Conservation (phyloP, 2,113 vertebrate species). For the Megaleporinus macrocephalus region DNA sequence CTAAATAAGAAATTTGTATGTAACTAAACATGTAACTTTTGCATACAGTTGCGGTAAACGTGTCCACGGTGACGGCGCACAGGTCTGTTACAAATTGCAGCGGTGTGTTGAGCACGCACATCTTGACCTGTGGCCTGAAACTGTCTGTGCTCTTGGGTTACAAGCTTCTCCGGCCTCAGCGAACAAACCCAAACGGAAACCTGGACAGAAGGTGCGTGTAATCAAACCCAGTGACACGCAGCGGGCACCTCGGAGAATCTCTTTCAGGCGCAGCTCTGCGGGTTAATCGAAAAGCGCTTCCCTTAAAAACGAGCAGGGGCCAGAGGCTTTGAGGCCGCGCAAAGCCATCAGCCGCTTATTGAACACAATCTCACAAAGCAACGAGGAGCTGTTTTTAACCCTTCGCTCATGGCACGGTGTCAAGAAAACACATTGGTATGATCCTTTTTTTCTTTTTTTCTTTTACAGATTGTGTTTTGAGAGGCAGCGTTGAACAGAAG, state of each 20-base stretch:
- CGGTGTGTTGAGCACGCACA: background rate
- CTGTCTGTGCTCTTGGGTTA: constrained; percentile 18
- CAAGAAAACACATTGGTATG: background rate
- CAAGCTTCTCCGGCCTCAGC: constrained; percentile 18
- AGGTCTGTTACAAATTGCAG: too few species aligned
- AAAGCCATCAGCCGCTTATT: constrained; percentile 30
- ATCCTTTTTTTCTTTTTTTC: constrained; percentile 18
- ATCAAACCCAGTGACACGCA: constrained; percentile 53
- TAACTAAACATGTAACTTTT: too few species aligned
- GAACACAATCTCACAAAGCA: constrained; percentile 37
- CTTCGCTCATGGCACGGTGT: constrained; percentile 2
- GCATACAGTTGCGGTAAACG: too few species aligned
- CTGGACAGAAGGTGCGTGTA: background rate
- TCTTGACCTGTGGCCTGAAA: background rate
- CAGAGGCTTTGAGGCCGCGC: constrained; percentile 21
- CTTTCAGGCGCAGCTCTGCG: constrained; percentile 42
- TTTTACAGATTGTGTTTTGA: background rate
- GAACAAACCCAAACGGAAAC: constrained; percentile 40
- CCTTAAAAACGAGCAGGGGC: constrained; percentile 39
- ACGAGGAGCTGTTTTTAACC: constrained; percentile 26
- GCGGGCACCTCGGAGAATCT: constrained; percentile 32
- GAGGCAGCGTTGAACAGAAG: background rate
- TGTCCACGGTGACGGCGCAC: too few species aligned
- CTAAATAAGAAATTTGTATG: too few species aligned
- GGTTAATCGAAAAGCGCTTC: constrained; percentile 57